Base-by-base conservation (phyloP, 2,113 vertebrate genomes). In the Microcebus ravelobensis region DNA sequence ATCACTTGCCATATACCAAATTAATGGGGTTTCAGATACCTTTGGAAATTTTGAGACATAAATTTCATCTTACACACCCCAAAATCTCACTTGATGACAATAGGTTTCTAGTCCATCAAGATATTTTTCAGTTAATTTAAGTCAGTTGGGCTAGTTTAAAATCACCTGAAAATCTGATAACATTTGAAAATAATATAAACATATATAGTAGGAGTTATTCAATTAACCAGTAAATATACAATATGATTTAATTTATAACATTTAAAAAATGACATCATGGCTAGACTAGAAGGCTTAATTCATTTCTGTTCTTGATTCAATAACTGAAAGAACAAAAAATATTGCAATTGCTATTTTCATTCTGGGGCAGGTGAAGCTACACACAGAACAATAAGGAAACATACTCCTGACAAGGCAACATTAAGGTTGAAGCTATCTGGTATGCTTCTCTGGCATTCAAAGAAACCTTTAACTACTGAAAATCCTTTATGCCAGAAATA, bases 301-400 rank as follows among this genome's bases (percentile, higher is more conserved):
- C 89, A 92, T 96, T 93, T 97, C 77, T 31, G 27, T 48, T 48
- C 29, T 77, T 94, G 61, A 95, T 90, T 95, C 5, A 79, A 93
- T 39, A 88, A 93, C 31, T 88, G 48, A 83, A 95, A 65, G n/a
- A 3, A 4, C 67, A 85, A 70, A n/a, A 79, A 27, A 0, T 3
- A 36, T 65, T 70, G 27, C 6, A 68, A 31, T 77, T 88, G 50
- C 74, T 82, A 70, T 87, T 91, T 79, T 95, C 77, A 71, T 96
- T 74, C 57, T 83, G 57, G 50, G 23, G 9, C 93, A 76, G 29
- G 18, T 74, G 45, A 95, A 70, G 39, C 93, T 80, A 91, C 84
- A 90, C 90, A 15, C 65, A 61, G n/a, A 82, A 77, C 71, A 77
- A 81, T 90, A 87, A 95, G 80, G 52, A 83, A 87, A 92, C 76